Conservation (phyloP, 2,888 invertebrate genomes). For the Temnothorax rugatulus region DNA sequence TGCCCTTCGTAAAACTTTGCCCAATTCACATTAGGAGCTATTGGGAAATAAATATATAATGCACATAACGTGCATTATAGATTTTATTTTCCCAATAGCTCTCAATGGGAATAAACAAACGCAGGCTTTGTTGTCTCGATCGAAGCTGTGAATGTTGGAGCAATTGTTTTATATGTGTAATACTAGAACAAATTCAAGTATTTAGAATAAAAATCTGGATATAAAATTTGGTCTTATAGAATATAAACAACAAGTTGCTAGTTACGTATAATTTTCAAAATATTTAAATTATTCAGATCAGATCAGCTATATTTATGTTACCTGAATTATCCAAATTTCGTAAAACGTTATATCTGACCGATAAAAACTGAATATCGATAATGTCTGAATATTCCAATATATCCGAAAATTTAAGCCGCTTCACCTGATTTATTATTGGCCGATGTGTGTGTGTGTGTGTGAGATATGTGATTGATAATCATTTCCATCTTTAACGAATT, state of each 20-base stretch:
- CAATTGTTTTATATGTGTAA: neutral
- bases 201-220: neutral
- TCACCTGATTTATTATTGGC: neutral
- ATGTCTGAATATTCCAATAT: neutral
- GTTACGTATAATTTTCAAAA: neutral
- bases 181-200: neutral
- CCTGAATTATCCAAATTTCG: neutral
- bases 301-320: slow-evolving; percentile 7
- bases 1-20: neutral
- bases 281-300: slow-evolving; percentile 2
- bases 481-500: slow-evolving; percentile 11
- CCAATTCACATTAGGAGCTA: no score
- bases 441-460: no score
- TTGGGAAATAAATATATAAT: no score
- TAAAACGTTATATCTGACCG: neutral
- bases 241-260: neutral
- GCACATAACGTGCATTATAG: no score
- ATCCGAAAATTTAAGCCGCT: neutral
- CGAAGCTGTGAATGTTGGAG: neutral
- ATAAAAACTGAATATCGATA: slow-evolving; percentile 2
- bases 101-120: no score
- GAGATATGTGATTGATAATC: slow-evolving; percentile 6
- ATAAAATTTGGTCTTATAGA: neutral
- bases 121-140: neutral
- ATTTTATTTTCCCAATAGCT: no score